Evolutionary conservation across 2,113 vertebrate species (phyloP).

Genomic region (Oncorhynchus keta): DNA sequence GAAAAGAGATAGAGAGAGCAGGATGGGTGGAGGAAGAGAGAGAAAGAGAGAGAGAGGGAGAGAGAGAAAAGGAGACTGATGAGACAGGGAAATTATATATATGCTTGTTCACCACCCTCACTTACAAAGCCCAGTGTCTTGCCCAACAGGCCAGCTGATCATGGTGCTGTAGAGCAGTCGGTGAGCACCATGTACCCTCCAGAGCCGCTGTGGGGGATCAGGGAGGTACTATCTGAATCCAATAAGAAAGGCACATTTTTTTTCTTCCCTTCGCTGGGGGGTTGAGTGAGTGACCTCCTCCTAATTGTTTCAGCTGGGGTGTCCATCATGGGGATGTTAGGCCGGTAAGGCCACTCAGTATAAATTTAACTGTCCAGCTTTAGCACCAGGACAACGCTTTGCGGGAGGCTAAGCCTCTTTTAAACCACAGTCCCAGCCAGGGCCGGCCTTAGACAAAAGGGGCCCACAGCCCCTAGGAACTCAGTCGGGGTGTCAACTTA

Average conservation of each 20-base stretch:
- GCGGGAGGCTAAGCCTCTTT: conserved; percentile 39
- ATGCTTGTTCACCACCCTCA: not conserved
- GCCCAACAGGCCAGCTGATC: conserved; percentile 30
- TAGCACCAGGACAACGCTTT: conserved; percentile 33
- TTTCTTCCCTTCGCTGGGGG: not conserved
- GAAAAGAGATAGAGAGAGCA: conserved; percentile 12
- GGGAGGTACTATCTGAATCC: too few species aligned
- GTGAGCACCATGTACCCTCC: not conserved
- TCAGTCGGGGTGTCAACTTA: too few species aligned
- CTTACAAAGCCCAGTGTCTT: conserved; percentile 7
- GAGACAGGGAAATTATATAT: conserved; percentile 5
- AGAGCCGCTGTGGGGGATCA: not conserved
- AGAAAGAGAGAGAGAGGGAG: conserved; percentile 7
- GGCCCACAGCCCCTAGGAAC: too few species aligned
- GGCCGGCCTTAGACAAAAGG: too few species aligned
- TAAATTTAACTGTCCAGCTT: conserved; percentile 61
- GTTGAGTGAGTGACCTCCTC: not conserved
- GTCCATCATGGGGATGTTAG: conserved; percentile 50
- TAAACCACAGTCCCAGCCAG: conserved; percentile 41
- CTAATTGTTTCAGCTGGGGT: conserved; percentile 59
- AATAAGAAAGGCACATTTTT: too few species aligned
- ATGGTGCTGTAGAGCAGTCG: conserved; percentile 25
- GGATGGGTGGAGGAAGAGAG: not conserved
- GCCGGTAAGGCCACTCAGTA: conserved; percentile 24
- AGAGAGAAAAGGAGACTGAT: conserved; percentile 6